Evolutionary conservation across 2,888 invertebrate species (phyloP), one percentile per base, ranked within the genome.

Genomic region (Cerceris rybyensis): DNA sequence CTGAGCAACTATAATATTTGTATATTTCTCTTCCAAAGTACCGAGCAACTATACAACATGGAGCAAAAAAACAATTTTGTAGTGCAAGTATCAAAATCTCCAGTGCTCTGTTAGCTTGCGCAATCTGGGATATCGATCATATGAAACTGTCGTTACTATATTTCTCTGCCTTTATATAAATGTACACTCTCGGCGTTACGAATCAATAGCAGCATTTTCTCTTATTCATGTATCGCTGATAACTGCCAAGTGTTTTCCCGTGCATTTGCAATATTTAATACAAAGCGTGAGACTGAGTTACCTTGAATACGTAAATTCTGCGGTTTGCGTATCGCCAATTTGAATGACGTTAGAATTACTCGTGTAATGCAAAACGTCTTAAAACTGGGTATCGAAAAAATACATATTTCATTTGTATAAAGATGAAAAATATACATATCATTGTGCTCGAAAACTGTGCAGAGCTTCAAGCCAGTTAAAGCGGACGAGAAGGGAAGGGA

Each of bases 101-200:
- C n/a, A n/a, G n/a, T n/a, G 13, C 6, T n/a, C 7, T n/a, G n/a
- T n/a, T 50, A 50, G 11, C n/a, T 50, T n/a, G 50, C 50, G 50
- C 50, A 50, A 50, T 50, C 50, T 50, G n/a, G 50, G 50, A n/a
- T 50, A 50, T 50, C 50, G 0, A n/a, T 50, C 50, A n/a, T n/a
- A 50, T 50, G n/a, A 50, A n/a, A 50, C 50, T n/a, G 50, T n/a
- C 13, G 50, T 50, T 50, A 50, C 50, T 50, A 50, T 50, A 50
- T 46, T 46, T 46, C 46, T n/a, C 9, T 50, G n/a, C n/a, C n/a
- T 50, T 50, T n/a, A n/a, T 50, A 50, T 13, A 11, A n/a, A 50
- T 50, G n/a, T n/a, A 50, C n/a, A 50, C 50, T 11, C 11, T 11
- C 46, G 9, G 46, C 50, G 50, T 11, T 50, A n/a, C 50, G n/a